Conservation (phyloP, 2,113 vertebrate genomes). For the Scomber scombrus region DNA sequence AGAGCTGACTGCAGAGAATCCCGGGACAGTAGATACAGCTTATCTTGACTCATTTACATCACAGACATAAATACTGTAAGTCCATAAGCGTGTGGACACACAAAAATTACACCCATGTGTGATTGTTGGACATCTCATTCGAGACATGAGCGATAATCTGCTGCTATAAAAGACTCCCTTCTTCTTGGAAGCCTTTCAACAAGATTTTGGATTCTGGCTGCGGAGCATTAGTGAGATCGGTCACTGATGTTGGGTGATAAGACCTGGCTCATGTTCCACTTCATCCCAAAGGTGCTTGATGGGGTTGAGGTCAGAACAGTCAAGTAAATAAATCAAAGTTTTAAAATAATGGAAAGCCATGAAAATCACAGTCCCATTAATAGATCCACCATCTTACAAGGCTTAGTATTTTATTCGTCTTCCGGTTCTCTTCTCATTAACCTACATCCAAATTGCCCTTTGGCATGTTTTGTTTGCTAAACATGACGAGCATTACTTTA, state of each 20-base stretch:
- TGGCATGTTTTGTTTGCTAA: slow-evolving; percentile 8
- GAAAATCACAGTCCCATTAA: too few species aligned
- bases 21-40: slow-evolving; percentile 18
- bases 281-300: neutral
- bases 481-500: slow-evolving; percentile 20
- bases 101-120: neutral
- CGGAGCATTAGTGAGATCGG: neutral
- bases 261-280: neutral
- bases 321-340: too few species aligned
- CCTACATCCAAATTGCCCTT: slow-evolving; percentile 5
- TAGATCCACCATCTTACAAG: neutral
- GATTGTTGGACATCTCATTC: neutral
- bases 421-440: slow-evolving; percentile 11
- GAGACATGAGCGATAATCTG: neutral
- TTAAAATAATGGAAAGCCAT: too few species aligned
- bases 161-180: neutral
- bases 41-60: slow-evolving; percentile 29
- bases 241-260: too few species aligned
- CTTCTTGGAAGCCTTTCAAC: neutral
- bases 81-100: slow-evolving; percentile 1
- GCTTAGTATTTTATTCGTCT: neutral
- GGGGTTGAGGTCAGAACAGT: neutral
- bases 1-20: slow-evolving; percentile 61
- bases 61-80: neutral
- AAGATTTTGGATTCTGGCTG: neutral